Percentiles rank a stretch among this genome's conserved stretches.
Conservation (phyloP, 1,140 invertebrate species). For the Drosophila guanche region DNA sequence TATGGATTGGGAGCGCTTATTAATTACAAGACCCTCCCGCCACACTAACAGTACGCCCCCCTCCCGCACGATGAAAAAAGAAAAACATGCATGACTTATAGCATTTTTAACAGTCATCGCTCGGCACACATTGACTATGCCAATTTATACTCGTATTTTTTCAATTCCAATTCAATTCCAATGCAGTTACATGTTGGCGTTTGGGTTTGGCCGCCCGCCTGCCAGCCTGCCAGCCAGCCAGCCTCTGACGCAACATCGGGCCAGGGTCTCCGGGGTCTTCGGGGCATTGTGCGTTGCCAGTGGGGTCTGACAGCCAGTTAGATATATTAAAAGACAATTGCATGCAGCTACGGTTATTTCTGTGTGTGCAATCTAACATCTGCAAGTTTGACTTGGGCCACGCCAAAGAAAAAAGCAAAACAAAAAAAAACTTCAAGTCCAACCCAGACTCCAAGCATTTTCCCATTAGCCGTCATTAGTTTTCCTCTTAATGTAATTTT, state of each 20-base stretch:
- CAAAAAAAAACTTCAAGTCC: conserved; percentile 12
- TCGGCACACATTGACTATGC: conserved; percentile 53
- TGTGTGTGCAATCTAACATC: conserved; percentile 58
- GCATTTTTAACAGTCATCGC: conserved; percentile 75
- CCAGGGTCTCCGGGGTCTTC: conserved; percentile 41
- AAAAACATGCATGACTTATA: conserved; percentile 59
- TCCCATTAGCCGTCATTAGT: conserved; percentile 61
- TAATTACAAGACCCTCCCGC: conserved; percentile 52
- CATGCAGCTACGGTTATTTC: conserved; percentile 15
- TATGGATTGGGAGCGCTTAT: conserved; percentile 67
- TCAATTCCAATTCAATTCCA: conserved; percentile 71
- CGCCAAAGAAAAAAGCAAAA: conserved; percentile 21
- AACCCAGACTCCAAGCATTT: conserved; percentile 29
- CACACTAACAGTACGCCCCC: no score
- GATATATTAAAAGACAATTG: conserved; percentile 68
- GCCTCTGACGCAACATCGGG: conserved; percentile 53
- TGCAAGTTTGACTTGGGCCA: conserved; percentile 32
- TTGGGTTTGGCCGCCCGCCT: conserved; percentile 51
- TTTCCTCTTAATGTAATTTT: conserved; percentile 23
- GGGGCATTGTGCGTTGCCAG: conserved; percentile 68
- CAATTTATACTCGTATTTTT: conserved; percentile 57
- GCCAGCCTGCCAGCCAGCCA: background rate
- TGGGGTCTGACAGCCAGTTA: conserved; percentile 29
- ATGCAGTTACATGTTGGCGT: conserved; percentile 74
- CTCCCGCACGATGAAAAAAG: background rate